Evolutionary conservation across 2,888 invertebrate genomes (phyloP).

Genomic region (Busseola fusca): DNA sequence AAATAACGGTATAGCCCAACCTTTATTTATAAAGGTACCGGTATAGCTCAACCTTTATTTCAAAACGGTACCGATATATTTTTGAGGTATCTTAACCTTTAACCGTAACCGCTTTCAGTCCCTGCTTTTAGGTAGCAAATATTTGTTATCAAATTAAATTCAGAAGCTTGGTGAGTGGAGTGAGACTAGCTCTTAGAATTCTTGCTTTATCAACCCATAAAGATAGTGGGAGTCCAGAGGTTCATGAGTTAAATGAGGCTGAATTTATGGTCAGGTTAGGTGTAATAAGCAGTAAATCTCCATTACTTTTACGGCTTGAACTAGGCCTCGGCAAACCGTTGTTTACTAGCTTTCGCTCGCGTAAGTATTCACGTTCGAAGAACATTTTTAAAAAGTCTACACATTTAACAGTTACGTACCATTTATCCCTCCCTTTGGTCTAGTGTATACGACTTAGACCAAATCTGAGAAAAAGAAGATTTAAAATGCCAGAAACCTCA

Average conservation of each 20-base stretch:
- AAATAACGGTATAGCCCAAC: too few relatives aligned
- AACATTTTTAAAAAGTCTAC: background rate
- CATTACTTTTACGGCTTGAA: conserved; percentile 41
- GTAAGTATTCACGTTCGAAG: background rate
- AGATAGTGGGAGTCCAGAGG: conserved; percentile 8
- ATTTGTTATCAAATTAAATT: conserved; percentile 18
- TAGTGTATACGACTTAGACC: background rate
- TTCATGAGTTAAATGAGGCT: conserved; percentile 26
- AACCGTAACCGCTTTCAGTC: too few relatives aligned
- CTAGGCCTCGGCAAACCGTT: conserved; percentile 9
- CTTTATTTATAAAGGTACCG: too few relatives aligned
- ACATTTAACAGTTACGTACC: background rate
- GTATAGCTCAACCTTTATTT: too few relatives aligned
- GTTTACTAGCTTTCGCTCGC: conserved; percentile 14
- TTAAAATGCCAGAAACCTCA: too few relatives aligned
- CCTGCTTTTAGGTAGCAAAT: conserved; percentile 8
- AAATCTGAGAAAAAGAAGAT: background rate
- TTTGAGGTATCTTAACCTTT: too few relatives aligned
- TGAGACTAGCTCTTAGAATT: background rate
- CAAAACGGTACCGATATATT: too few relatives aligned
- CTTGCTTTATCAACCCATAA: conserved; percentile 15
- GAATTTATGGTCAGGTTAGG: conserved; percentile 31
- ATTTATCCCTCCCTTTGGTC: too few relatives aligned
- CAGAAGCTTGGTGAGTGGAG: background rate
- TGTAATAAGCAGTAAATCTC: conserved; percentile 15